Evolutionary conservation across 2,888 invertebrate species (phyloP), one percentile per base, ranked within the genome.

Genomic region (Bugulina stolonifera): DNA sequence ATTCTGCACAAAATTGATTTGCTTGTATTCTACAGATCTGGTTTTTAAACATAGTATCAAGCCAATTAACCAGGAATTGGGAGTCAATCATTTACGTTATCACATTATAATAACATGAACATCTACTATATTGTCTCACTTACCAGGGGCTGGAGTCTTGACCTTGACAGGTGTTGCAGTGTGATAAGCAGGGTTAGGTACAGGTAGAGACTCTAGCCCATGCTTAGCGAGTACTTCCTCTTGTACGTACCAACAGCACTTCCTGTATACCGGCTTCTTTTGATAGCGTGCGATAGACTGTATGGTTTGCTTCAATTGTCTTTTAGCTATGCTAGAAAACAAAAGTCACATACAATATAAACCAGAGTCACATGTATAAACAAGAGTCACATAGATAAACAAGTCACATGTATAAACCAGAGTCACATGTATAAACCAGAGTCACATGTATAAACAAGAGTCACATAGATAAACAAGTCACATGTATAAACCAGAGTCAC

Each of bases 161-260:
- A 10, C 18, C 32, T 64, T 32, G 14, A 32, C 32, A 18, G 64
- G 32, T 14, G 27, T 32, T 27, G 22, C 5, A 10, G 5, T 2
- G 18, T 29, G 22, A 32, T 64, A 64, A 3, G 32, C 32, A 32
- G 64, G 64, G 78, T 89, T 89, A 0, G 88, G 87, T 25, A 89
- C 73, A 0, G 83, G 79, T 0, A 89, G 78, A 54, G 87, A 85
- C 0, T 83, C 78, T 27, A 87, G 79, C 3, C 86, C 81, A 81
- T 88, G 88, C 77, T 88, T 86, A 52, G 87, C 84, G 22, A 88
- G 83, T 0, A 87, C 77, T 18, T 88, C 87, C 10, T 87, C 85
- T 0, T 86, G 79, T 0, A 91, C 90, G 76, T 88, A 87, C 91
- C 91, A 91, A 77, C 89, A 89, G n/a, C 83, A 81, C 73, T 87